Conservation (phyloP, 2,113 vertebrate genomes). For the Octodon degus region DNA sequence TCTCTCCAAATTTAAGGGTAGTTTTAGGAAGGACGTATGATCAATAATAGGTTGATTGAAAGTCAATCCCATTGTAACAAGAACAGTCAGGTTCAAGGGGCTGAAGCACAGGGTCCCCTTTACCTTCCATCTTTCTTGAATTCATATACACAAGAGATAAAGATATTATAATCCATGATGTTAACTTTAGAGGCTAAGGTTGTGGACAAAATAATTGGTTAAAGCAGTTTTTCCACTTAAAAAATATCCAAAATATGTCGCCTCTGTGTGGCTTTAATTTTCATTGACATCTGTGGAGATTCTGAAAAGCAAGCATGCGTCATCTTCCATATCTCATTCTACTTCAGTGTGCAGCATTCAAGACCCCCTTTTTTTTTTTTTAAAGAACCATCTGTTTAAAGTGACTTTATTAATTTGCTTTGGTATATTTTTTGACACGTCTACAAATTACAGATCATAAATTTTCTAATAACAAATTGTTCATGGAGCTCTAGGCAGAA, state of each 20-base stretch:
- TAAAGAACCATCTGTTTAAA: conserved; percentile 76
- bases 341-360: conserved; percentile 10
- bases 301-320: conserved; percentile 23
- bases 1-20: not conserved
- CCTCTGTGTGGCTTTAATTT: conserved; percentile 44
- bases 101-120: not conserved
- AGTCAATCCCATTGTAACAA: not conserved
- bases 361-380: conserved; percentile 14
- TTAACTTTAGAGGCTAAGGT: conserved; percentile 34
- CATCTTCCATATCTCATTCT: not conserved
- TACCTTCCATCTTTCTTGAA: not conserved
- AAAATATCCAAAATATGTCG: conserved; percentile 55
- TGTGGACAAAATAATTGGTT: conserved; percentile 50
- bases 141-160: not conserved
- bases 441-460: conserved; percentile 78
- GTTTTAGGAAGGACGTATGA: not conserved
- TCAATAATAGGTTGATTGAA: not conserved
- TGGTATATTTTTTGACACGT: conserved; percentile 70
- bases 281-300: conserved; percentile 52
- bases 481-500: conserved; percentile 59
- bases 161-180: not conserved
- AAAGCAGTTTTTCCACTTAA: conserved; percentile 47
- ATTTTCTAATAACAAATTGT: conserved; percentile 78
- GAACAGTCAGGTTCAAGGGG: not conserved
- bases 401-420: conserved; percentile 77